phyloP scores from a whole-genome alignment of 2,113 vertebrate genomes.

The Poeciliopsis prolifica region DNA sequence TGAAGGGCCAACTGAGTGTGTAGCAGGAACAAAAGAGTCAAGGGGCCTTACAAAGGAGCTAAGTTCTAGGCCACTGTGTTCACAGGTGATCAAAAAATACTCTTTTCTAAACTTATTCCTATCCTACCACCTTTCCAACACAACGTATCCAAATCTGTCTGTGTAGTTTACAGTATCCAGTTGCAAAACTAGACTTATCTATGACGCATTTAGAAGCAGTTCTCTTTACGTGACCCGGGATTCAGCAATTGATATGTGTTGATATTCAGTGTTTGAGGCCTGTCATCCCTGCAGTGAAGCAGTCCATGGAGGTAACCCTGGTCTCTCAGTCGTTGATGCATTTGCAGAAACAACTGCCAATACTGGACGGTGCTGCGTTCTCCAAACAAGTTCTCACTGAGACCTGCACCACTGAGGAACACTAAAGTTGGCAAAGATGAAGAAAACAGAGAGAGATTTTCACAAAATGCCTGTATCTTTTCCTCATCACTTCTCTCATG shows the following conservation, averaged over 20 bases:
- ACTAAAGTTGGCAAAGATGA: constrained; percentile 55
- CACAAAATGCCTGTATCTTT: constrained; percentile 11
- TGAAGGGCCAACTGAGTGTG: constrained; percentile 55
- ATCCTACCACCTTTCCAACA: constrained; percentile 68
- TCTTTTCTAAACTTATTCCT: constrained; percentile 61
- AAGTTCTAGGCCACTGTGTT: constrained; percentile 74
- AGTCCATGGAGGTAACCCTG: constrained; percentile 30
- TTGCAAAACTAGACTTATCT: constrained; percentile 72
- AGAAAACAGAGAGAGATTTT: constrained; percentile 48
- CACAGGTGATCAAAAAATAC: constrained; percentile 64
- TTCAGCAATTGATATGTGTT: constrained; percentile 79
- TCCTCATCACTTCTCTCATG: constrained; percentile 75
- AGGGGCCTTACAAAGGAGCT: constrained; percentile 63
- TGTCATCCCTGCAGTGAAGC: constrained; percentile 34
- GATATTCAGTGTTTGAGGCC: constrained; percentile 73
- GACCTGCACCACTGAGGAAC: constrained; percentile 41
- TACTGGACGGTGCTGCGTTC: constrained; percentile 27
- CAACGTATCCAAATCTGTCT: constrained; percentile 37
- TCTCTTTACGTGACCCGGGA: constrained; percentile 64
- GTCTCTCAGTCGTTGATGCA: constrained; percentile 39
- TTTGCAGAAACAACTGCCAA: constrained; percentile 19
- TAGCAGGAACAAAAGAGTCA: constrained; percentile 49
- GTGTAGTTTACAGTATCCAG: constrained; percentile 62
- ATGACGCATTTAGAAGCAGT: constrained; percentile 66
- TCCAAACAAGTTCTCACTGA: constrained; percentile 27